Base-by-base conservation (phyloP, 2,113 vertebrate species). In the Setophaga kirtlandii region DNA sequence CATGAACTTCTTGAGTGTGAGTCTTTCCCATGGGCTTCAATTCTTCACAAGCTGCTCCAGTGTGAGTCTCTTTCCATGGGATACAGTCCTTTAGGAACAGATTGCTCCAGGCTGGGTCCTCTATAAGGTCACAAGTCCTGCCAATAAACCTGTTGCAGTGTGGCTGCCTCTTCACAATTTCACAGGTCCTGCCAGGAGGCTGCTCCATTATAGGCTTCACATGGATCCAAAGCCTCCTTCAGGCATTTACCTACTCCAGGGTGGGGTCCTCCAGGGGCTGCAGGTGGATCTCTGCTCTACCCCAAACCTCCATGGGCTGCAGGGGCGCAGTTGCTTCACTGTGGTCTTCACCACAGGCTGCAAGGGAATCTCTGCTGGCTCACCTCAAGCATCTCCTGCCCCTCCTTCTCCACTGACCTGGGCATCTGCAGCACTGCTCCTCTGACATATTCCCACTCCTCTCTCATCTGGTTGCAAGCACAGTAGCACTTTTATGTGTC, bases 101-200 rank as follows among this genome's bases (percentile, higher is more conserved):
- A 35, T 35, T 58, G 17, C 58, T 88, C 8, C 59, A 31, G 5
- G 9, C 4, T 64, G 30, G 35, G 20, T 42, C 5, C 4, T 14
- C 41, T 31, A 1, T 27, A 25, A n/a, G 12, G 17, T 33, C 35
- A 33, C 2, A 8, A 33, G 17, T 37, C 17, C 14, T 63, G 11
- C 11, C n/a, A 23, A 27, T 16, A 62, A 44, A 52, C 31, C 37
- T 44, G 16, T 37, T 60, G 37, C 27, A 22, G 27, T 23, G 4
- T 35, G 50, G 20, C 8, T 47, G 30, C 35, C 19, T 30, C 50
- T 25, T 46, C 41, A 15, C 4, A 12, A 35, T 23, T 30, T 35
- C 52, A 49, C 0, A 0, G 15, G 14, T 55, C 41, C 25, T 71
- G 17, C 17, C 42, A 64, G 21, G 5, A 56, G 5, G 35, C 41